Evolutionary conservation across 2,113 vertebrate genomes (phyloP).

Genomic region (Bos indicus): DNA sequence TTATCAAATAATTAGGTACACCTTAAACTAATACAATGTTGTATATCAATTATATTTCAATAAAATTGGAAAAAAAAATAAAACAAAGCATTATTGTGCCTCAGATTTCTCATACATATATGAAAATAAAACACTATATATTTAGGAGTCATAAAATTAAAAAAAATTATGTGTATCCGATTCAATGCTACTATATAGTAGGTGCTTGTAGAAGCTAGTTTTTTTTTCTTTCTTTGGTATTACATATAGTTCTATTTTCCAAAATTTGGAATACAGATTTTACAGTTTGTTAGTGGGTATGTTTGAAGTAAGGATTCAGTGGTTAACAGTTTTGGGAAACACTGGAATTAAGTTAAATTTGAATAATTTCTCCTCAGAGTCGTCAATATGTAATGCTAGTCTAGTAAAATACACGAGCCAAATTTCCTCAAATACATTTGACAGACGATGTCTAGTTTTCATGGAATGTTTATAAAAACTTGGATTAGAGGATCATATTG

Average conservation of each 20-base stretch:
- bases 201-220: neutral
- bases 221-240: neutral
- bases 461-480: neutral
- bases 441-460: neutral
- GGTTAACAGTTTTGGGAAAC: neutral
- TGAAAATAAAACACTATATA: neutral
- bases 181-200: neutral
- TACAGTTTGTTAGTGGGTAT: neutral
- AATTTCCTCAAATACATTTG: conserved; percentile 14
- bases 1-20: neutral
- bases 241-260: neutral
- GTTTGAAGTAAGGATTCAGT: neutral
- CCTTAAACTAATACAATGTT: neutral
- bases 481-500: conserved; percentile 15
- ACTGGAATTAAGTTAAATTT: neutral
- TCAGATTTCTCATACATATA: neutral
- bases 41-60: neutral
- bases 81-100: neutral
- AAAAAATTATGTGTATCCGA: neutral
- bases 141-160: neutral
- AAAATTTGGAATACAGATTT: neutral
- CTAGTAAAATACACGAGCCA: neutral
- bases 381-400: neutral
- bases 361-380: neutral
- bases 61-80: neutral